These are phyloP conservation scores for Platyrinchus mystaceus DNA, from an alignment of 2,797 vertebrate genomes.

Conservation along the genomic window DNA sequence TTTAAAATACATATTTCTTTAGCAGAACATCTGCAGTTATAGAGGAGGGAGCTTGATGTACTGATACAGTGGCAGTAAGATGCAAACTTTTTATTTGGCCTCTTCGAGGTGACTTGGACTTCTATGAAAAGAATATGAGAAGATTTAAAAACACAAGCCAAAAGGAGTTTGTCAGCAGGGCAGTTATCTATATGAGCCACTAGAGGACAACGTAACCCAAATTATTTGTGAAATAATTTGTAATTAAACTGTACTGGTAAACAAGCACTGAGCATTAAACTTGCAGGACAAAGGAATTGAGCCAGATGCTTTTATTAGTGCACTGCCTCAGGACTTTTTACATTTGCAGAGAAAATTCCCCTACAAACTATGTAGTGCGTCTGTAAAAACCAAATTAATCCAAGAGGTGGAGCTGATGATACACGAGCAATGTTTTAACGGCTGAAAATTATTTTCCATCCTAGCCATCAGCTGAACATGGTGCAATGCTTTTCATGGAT, in stretches of 20 bases:
- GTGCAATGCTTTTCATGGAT: not conserved
- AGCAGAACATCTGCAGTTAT: not conserved
- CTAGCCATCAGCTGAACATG: not conserved
- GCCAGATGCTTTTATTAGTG: not conserved
- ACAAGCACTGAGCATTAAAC: not conserved
- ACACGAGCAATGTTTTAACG: not conserved
- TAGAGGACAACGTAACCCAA: slow-evolving; percentile 42
- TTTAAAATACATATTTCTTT: not conserved
- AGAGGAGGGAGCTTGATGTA: not conserved
- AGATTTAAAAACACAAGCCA: not conserved
- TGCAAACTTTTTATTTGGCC: not conserved
- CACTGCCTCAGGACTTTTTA: not conserved
- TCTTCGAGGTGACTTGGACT: not conserved
- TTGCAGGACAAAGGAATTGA: not conserved
- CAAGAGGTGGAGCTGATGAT: slow-evolving; percentile 40
- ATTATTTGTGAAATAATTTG: not conserved
- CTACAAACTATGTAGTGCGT: not conserved
- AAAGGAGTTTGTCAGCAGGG: not conserved
- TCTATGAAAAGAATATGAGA: not conserved
- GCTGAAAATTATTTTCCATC: not conserved
- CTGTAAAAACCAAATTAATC: not conserved
- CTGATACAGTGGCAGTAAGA: not conserved
- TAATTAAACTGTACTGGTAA: not conserved
- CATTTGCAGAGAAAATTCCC: not conserved
- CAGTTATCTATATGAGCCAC: not conserved